Conservation (phyloP, 2,888 invertebrate genomes). For the Agapostemon virescens region DNA sequence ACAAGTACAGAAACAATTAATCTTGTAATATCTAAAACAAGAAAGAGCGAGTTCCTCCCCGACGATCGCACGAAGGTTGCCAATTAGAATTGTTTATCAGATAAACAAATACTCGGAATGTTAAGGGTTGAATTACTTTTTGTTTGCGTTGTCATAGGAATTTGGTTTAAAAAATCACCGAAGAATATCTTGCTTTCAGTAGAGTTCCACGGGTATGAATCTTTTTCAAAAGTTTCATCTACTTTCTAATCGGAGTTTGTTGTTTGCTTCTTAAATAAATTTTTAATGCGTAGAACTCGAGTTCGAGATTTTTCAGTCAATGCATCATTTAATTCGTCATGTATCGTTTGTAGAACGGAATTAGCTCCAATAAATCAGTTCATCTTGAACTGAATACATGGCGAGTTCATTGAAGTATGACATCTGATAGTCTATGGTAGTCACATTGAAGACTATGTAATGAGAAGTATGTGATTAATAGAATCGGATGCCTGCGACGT, state of each 20-base stretch:
- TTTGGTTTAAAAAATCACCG: background rate
- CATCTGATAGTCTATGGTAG: background rate
- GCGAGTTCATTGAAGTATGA: conserved; percentile 7
- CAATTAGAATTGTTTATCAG: background rate
- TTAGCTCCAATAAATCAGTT: background rate
- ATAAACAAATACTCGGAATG: background rate
- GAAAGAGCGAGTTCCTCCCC: background rate
- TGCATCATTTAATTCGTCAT: background rate
- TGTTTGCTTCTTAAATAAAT: background rate
- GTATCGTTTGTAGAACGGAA: background rate
- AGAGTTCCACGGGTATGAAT: no score
- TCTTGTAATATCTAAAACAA: background rate
- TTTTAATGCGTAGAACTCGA: background rate
- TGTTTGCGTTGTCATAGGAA: background rate
- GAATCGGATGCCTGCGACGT: background rate
- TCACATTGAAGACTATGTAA: background rate
- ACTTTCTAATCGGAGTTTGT: background rate
- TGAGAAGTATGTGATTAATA: background rate
- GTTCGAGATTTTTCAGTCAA: background rate
- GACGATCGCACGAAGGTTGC: background rate
- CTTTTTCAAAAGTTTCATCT: background rate
- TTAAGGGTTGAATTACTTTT: background rate
- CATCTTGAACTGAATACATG: background rate
- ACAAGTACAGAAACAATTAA: background rate
- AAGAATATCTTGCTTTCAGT: background rate